A percentile compares a stretch with the other conserved stretches of the same genome.
These are phyloP conservation scores for Pachydiplax longipennis DNA, from an alignment of 2,888 invertebrate genomes.

Conservation along the genomic window DNA sequence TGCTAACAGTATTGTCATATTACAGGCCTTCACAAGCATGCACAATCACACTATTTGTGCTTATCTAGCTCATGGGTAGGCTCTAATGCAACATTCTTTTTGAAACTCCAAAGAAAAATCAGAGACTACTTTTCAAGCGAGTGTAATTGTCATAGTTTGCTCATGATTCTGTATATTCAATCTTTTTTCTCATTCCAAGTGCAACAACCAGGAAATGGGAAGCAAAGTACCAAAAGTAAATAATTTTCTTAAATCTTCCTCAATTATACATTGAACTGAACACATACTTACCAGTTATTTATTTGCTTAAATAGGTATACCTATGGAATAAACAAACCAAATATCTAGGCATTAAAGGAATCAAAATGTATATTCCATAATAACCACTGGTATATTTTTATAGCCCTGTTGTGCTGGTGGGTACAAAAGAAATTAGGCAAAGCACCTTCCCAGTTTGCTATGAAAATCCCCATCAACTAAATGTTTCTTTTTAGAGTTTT, in stretches of 20 bases:
- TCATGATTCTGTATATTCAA: background rate
- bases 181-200: background rate
- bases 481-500: background rate
- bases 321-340: background rate
- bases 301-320: background rate
- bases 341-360: constrained; percentile 12
- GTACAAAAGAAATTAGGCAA: constrained; percentile 39
- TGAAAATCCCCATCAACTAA: constrained; percentile 8
- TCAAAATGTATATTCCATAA: background rate
- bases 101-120: background rate
- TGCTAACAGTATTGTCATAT: background rate
- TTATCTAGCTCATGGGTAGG: background rate
- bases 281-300: background rate
- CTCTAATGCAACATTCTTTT: background rate
- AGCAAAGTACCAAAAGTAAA: background rate
- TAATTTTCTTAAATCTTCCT: background rate
- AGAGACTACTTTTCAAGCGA: background rate
- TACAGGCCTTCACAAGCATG: background rate
- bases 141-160: background rate
- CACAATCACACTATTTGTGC: background rate
- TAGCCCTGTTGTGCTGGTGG: constrained; percentile 37
- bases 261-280: background rate
- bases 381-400: constrained; percentile 43
- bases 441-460: constrained; percentile 39
- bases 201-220: background rate